A percentile compares a stretch with the other conserved stretches of the same genome.
Evolutionary conservation across 2,113 vertebrate genomes (phyloP).

Genomic region (Sylvilagus bachmani): DNA sequence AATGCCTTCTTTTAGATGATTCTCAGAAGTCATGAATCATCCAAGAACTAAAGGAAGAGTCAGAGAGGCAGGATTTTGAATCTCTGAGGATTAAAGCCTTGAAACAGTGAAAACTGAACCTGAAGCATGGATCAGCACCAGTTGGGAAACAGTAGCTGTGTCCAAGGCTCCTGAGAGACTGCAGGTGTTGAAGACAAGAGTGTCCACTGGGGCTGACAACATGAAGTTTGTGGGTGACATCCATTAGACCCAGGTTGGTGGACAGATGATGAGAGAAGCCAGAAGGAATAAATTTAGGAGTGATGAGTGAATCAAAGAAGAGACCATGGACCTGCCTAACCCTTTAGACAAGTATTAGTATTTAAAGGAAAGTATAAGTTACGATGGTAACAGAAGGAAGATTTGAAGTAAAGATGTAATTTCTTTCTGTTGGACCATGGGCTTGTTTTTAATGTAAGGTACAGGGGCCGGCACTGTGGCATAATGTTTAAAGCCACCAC

Average conservation of each 20-base stretch:
- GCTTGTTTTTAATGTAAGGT: not conserved
- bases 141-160: not conserved
- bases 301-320: not conserved
- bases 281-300: not conserved
- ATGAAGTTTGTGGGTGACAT: not conserved
- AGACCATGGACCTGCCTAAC: not conserved
- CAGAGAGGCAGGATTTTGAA: not conserved
- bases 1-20: not conserved
- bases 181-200: not conserved
- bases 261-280: not conserved
- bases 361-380: not conserved
- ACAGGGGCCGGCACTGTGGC: too few species aligned
- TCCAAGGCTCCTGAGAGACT: not conserved
- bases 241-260: conserved; percentile 12
- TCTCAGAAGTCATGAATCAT: conserved; percentile 6
- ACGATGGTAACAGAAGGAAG: not conserved
- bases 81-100: not conserved
- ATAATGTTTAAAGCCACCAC: too few species aligned
- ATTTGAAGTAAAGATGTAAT: not conserved
- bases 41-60: not conserved
- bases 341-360: not conserved
- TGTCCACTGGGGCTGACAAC: not conserved
- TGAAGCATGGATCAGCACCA: not conserved
- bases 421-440: not conserved
- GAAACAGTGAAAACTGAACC: not conserved